Evolutionary conservation across 1,140 invertebrate species (phyloP), one percentile per base, ranked within the genome.

Genomic region (Drosophila nigromelanica): DNA sequence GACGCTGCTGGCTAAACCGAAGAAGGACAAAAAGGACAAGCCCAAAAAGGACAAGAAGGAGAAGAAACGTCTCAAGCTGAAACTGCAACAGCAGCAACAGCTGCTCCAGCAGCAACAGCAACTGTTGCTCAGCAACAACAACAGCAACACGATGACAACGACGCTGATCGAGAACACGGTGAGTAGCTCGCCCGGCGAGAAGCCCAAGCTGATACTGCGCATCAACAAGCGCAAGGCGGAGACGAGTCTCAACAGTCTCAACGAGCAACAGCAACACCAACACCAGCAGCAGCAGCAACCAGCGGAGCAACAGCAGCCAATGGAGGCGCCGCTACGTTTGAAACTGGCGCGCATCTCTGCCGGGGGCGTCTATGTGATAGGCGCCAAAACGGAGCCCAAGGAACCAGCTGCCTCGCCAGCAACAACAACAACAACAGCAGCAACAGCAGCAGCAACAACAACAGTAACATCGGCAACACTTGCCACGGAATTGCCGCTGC

Each of bases 291-390:
- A 52, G 8, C 51, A 71, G 30, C 52, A 94, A 94, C 89, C 66
- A 11, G 3, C 50, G 11, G 40, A 27, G 8, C 68, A 73, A n/a
- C 61, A 51, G 39, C 64, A 35, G 8, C 67, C 33, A 7, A 30
- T 72, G 12, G 72, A 71, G 40, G 83, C 69, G 43, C 96, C 96
- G 1, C 96, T 97, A 62, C 94, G 95, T 56, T 94, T 97, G 93
- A 97, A 97, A 94, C 91, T 97, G 59, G 94, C 96, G 0, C 94
- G 96, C 39, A 96, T 95, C 75, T 94, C 95, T 18, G 95, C 96
- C 73, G 96, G 96, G 39, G 93, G 94, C 11, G 93, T 93, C 33
- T 95, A 95, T 87, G 93, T 95, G 43, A 95, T 95, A 92, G 92
- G 82, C 7, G 75, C 76, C 58, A 91, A 80, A 37, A 47, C 76